Evolutionary conservation across 2,888 invertebrate species (phyloP).

Genomic region (Clitarchus hookeri): DNA sequence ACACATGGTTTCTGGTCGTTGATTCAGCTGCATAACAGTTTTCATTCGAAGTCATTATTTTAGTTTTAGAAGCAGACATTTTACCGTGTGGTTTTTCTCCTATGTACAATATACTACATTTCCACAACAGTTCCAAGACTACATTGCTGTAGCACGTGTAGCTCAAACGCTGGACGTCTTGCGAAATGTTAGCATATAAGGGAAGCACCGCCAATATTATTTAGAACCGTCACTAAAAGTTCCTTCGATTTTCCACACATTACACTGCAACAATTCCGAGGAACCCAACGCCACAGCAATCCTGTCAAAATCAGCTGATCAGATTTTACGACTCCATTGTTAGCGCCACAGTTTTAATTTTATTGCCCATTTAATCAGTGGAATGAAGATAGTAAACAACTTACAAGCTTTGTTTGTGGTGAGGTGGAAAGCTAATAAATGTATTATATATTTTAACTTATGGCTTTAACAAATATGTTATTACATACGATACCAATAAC

Average conservation of each 20-base stretch:
- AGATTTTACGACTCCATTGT: background rate
- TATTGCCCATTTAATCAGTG: background rate
- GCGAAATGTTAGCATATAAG: background rate
- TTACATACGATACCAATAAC: too few relatives aligned
- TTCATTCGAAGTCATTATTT: background rate
- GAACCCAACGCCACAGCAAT: background rate
- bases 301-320: background rate
- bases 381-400: too few relatives aligned
- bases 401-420: too few relatives aligned
- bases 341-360: background rate
- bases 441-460: too few relatives aligned
- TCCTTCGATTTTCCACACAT: background rate
- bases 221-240: background rate
- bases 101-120: background rate
- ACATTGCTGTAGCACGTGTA: background rate
- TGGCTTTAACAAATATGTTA: too few relatives aligned
- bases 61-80: background rate
- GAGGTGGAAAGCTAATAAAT: too few relatives aligned
- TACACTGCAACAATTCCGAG: too few relatives aligned
- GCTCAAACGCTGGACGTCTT: background rate
- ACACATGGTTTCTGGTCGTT: background rate
- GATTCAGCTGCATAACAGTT: background rate
- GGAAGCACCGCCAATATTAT: background rate
- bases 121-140: background rate
- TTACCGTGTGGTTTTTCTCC: background rate